Percentiles rank a stretch among this genome's conserved stretches.
phyloP scores from a whole-genome alignment of 2,797 vertebrate species.

The Naso thynnoides region DNA sequence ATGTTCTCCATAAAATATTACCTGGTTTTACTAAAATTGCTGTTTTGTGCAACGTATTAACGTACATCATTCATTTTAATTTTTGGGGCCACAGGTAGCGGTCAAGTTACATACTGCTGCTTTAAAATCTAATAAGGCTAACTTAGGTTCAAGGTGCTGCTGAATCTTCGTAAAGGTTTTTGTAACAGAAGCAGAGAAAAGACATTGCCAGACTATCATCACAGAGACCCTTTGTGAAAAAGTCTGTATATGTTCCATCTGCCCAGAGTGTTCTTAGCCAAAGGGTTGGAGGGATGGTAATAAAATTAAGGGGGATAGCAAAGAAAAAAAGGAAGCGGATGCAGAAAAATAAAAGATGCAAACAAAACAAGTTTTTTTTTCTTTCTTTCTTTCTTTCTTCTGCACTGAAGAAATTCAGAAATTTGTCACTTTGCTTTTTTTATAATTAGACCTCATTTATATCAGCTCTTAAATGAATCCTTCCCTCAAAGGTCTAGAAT shows the following conservation, averaged over 20 bases:
- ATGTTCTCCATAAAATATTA: too few species aligned
- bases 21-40: too few species aligned
- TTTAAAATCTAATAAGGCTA: slow-evolving; percentile 11
- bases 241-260: slow-evolving; percentile 38
- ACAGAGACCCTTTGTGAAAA: slow-evolving; percentile 28
- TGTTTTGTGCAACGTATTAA: too few species aligned
- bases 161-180: slow-evolving; percentile 27
- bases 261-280: slow-evolving; percentile 26
- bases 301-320: slow-evolving; percentile 28
- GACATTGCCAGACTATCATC: slow-evolving; percentile 27
- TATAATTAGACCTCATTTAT: slow-evolving; percentile 1
- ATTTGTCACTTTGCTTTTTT: background rate
- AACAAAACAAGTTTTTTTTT: background rate
- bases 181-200: slow-evolving; percentile 25
- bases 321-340: slow-evolving; percentile 15
- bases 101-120: too few species aligned
- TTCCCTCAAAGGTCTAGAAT: too few species aligned
- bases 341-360: slow-evolving; percentile 10
- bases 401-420: background rate
- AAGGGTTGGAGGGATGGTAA: slow-evolving; percentile 29
- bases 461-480: background rate
- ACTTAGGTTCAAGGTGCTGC: slow-evolving; percentile 19
- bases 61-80: too few species aligned
- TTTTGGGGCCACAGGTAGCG: too few species aligned
- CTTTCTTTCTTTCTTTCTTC: too few species aligned